Evolutionary conservation across 2,113 vertebrate genomes (phyloP).

Genomic region (Spilogale gracilis): DNA sequence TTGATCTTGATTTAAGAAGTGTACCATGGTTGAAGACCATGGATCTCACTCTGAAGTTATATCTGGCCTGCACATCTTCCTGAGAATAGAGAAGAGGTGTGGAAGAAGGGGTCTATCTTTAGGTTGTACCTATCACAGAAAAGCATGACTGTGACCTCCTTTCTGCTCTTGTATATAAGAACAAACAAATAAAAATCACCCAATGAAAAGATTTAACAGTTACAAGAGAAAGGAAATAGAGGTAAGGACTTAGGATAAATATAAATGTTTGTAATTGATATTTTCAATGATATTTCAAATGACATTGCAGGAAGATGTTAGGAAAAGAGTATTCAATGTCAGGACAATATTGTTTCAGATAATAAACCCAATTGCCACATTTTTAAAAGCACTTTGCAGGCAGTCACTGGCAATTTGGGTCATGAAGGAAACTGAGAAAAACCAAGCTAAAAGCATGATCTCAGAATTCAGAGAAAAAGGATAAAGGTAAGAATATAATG

Average conservation of each 20-base stretch:
- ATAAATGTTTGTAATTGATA: neutral
- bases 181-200: neutral
- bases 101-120: neutral
- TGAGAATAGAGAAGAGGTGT: no score
- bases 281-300: neutral
- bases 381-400: neutral
- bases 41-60: neutral
- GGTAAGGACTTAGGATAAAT: neutral
- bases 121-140: neutral
- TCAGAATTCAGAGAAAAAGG: neutral
- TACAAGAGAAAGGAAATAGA: conserved; percentile 14
- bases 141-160: neutral
- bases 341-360: conserved; percentile 39
- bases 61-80: neutral
- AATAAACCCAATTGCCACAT: neutral
- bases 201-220: neutral
- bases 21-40: neutral
- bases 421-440: neutral
- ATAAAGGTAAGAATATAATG: neutral
- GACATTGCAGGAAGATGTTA: neutral
- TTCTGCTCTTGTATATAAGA: neutral
- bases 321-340: neutral
- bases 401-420: neutral
- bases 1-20: neutral
- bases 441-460: neutral